Evolutionary conservation across 2,797 vertebrate genomes (phyloP).

Genomic region (Aeoliscus strigatus): DNA sequence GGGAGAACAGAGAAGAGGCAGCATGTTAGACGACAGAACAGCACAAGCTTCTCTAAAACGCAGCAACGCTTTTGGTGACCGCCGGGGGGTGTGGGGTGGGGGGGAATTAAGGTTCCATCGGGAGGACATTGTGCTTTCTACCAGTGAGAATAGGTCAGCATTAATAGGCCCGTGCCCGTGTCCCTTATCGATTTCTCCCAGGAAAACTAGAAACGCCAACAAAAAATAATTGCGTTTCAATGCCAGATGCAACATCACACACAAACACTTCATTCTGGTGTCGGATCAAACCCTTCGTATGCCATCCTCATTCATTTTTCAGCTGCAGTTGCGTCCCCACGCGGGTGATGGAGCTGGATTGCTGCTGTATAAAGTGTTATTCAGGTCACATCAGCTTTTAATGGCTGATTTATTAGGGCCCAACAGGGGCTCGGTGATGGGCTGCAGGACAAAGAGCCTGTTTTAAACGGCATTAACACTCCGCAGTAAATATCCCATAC

Average conservation of each 20-base stretch:
- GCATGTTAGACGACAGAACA: constrained; percentile 25
- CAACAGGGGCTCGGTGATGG: constrained; percentile 63
- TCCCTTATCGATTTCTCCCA: constrained; percentile 1
- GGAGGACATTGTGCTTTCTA: constrained; percentile 17
- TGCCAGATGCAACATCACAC: constrained; percentile 12
- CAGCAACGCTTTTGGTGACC: too few species aligned
- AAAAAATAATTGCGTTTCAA: constrained; percentile 14
- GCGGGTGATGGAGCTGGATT: constrained; percentile 35
- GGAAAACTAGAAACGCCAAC: neutral
- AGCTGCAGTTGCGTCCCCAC: constrained; percentile 56
- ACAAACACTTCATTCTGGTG: constrained; percentile 16
- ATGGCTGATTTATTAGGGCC: constrained; percentile 72
- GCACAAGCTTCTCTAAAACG: constrained; percentile 2
- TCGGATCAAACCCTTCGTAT: constrained; percentile 37
- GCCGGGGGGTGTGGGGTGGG: constrained; percentile 4
- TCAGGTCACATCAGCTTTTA: constrained; percentile 77
- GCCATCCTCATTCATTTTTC: constrained; percentile 70
- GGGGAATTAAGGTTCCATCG: constrained; percentile 22
- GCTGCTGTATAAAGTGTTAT: constrained; percentile 61
- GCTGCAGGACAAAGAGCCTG: constrained; percentile 68
- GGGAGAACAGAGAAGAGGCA: constrained; percentile 33
- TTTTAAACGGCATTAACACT: constrained; percentile 76
- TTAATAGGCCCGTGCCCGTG: constrained; percentile 2
- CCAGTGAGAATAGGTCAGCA: constrained; percentile 14
- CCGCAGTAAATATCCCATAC: constrained; percentile 71